Evolutionary conservation across 1,140 invertebrate species (phyloP).

Genomic region (Phthorimaea operculella): DNA sequence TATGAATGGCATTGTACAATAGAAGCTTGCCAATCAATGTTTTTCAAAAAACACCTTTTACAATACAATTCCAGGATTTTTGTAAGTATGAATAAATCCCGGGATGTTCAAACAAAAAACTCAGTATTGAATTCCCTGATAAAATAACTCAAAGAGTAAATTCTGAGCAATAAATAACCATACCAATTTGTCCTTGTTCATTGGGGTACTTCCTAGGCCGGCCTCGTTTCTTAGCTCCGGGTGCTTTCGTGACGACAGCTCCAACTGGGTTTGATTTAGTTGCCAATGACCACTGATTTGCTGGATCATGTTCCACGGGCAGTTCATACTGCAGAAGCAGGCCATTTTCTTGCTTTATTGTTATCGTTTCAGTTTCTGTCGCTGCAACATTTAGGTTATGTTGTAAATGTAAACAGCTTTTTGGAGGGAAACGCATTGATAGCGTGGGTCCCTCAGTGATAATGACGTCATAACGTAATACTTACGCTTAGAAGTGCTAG

Average conservation of each 20-base stretch:
- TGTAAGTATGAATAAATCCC: no score
- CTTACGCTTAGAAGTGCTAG: constrained; percentile 25
- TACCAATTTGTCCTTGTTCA: constrained; percentile 60
- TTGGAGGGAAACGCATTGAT: no score
- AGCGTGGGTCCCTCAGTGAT: no score
- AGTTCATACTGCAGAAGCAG: constrained; percentile 60
- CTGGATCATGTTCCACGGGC: constrained; percentile 57
- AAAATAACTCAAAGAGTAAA: not conserved
- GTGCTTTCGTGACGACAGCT: constrained; percentile 52
- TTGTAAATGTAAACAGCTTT: no score
- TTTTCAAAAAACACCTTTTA: no score
- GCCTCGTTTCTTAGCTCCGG: constrained; percentile 47
- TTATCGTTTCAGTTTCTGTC: constrained; percentile 57
- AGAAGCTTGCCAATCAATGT: no score
- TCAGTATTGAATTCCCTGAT: no score
- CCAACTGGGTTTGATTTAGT: constrained; percentile 35
- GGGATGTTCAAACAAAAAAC: no score
- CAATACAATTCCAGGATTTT: no score
- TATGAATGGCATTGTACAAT: no score
- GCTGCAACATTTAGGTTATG: constrained; percentile 14
- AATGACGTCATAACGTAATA: not conserved
- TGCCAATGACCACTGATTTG: constrained; percentile 44
- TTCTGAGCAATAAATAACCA: constrained; percentile 3
- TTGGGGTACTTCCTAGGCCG: constrained; percentile 64
- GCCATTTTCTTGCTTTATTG: constrained; percentile 66